Percentiles rank a stretch among this genome's conserved stretches.
Conservation (phyloP, 2,797 vertebrate genomes). For the Heliangelus exortis region DNA sequence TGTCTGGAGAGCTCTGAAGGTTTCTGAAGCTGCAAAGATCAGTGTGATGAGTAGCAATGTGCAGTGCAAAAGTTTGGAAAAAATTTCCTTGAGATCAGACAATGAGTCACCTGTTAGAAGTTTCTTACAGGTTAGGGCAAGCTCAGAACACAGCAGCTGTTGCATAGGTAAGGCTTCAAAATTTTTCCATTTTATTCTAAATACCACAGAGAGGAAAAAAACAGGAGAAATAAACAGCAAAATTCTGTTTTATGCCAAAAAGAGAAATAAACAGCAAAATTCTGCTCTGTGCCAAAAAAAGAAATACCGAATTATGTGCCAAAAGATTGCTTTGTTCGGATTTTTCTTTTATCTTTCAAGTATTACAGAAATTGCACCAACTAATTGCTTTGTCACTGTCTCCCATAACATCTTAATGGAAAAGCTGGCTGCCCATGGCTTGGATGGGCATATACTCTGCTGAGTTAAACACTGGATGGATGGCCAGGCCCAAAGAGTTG, state of each 20-base stretch:
- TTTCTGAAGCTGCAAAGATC: not conserved
- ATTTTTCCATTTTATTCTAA: not conserved
- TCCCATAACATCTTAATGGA: no score
- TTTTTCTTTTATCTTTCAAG: not conserved
- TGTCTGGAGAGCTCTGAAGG: rapidly evolving
- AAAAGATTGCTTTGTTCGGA: not conserved
- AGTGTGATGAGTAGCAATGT: not conserved
- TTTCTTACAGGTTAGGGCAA: not conserved
- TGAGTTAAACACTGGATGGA: no score
- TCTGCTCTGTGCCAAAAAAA: not conserved
- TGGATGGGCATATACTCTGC: no score
- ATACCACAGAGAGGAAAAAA: not conserved
- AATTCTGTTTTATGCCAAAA: not conserved
- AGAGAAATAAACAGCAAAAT: not conserved
- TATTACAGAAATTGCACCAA: not conserved
- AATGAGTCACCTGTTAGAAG: rapidly evolving
- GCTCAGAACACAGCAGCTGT: not conserved
- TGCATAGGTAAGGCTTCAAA: not conserved
- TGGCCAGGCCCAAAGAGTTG: no score
- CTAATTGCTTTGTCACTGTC: not conserved
- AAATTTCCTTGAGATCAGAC: not conserved
- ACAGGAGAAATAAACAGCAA: rapidly evolving
- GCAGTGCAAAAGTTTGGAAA: not conserved
- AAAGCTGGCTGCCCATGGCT: no score
- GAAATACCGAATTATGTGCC: not conserved